Evolutionary conservation across 1,140 invertebrate species (phyloP).

Genomic region (Pogonognathellus flavescens): DNA sequence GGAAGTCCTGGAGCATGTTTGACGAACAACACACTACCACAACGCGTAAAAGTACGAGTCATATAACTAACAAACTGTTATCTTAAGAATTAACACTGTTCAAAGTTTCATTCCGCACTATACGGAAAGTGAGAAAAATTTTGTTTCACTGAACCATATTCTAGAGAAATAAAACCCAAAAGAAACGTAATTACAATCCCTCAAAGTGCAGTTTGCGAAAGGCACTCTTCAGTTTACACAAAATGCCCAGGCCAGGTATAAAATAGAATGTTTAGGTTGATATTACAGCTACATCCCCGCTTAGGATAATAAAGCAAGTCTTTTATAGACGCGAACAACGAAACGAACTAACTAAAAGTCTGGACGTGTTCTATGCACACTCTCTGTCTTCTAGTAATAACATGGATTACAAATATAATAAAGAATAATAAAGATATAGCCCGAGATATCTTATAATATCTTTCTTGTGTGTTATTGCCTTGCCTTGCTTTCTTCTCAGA

Average conservation of each 20-base stretch:
- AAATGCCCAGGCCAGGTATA: not conserved
- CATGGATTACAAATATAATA: not conserved
- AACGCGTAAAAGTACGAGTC: too few species aligned
- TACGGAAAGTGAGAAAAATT: too few species aligned
- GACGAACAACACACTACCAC: too few species aligned
- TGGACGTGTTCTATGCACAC: not conserved
- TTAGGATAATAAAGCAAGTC: constrained; percentile 5
- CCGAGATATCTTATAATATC: too few species aligned
- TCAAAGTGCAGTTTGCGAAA: not conserved
- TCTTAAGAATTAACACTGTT: too few species aligned
- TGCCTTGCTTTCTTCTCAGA: too few species aligned
- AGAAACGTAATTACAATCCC: constrained; percentile 5
- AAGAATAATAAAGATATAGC: too few species aligned
- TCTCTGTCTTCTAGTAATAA: not conserved
- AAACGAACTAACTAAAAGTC: not conserved
- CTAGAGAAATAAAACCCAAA: not conserved
- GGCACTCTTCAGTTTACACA: not conserved
- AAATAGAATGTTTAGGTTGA: not conserved
- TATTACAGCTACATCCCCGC: not conserved
- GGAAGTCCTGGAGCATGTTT: too few species aligned
- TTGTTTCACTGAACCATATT: too few species aligned
- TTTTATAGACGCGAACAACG: not conserved
- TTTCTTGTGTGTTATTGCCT: too few species aligned
- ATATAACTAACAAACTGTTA: too few species aligned
- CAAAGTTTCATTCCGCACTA: too few species aligned